These are phyloP conservation scores for Drosophila novamexicana DNA, from an alignment of 1,140 invertebrate genomes.

Conservation along the genomic window DNA sequence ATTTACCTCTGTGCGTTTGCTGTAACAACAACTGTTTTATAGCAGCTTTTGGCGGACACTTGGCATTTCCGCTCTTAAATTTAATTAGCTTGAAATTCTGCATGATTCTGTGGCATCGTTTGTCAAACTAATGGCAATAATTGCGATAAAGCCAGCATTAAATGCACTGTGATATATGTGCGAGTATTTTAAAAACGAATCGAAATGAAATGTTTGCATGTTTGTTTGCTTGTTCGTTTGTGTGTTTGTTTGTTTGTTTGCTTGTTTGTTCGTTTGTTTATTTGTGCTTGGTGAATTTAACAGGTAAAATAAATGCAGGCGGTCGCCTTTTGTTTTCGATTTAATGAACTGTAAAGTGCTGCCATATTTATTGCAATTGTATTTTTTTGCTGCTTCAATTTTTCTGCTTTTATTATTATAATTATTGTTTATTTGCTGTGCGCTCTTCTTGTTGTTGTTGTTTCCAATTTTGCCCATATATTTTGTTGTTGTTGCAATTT, in stretches of 20 bases:
- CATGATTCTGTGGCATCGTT: conserved; percentile 54
- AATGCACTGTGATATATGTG: conserved; percentile 51
- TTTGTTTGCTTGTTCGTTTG: conserved; percentile 12
- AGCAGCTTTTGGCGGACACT: conserved; percentile 36
- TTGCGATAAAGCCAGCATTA: conserved; percentile 81
- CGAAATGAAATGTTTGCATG: conserved; percentile 71
- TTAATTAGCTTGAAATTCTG: conserved; percentile 71
- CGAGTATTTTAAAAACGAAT: conserved; percentile 71
- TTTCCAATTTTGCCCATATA: conserved; percentile 3
- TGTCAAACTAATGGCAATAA: conserved; percentile 78
- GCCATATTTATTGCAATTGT: conserved; percentile 74
- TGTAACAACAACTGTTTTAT: conserved; percentile 41
- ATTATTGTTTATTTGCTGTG: conserved; percentile 65
- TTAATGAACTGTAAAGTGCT: conserved; percentile 80
- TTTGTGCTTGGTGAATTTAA: conserved; percentile 28
- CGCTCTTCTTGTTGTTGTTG: conserved; percentile 14
- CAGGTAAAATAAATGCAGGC: conserved; percentile 64
- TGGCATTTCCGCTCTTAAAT: conserved; percentile 64
- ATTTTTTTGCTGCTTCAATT: conserved; percentile 34
- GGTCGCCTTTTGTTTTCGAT: conserved; percentile 76
- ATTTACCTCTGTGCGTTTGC: conserved; percentile 9
- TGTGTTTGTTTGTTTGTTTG: conserved; percentile 1
- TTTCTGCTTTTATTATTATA: conserved; percentile 42
- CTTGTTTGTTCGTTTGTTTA: conserved; percentile 8
- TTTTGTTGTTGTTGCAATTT: conserved; percentile 39